These are phyloP conservation scores for Aspidoscelis tigris DNA, from an alignment of 2,113 vertebrate genomes.

Conservation along the genomic window DNA sequence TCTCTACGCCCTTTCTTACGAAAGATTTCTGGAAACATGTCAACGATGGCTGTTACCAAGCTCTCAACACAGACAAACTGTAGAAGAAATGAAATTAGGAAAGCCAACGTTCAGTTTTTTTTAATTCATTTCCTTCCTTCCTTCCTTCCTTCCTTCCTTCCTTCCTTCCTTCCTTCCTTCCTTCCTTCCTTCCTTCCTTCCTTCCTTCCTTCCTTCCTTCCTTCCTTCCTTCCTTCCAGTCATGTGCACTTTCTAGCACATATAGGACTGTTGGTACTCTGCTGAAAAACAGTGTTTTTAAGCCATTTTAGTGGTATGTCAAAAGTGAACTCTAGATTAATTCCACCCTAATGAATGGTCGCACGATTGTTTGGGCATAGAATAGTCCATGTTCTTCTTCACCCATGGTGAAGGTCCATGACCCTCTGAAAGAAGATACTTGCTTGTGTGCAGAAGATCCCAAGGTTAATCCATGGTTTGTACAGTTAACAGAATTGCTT, in stretches of 20 bases:
- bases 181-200: not conserved
- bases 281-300: not conserved
- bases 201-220: not conserved
- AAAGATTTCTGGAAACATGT: conserved; percentile 86
- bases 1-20: conserved; percentile 82
- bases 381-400: not conserved
- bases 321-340: not conserved
- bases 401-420: too few species aligned
- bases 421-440: not conserved
- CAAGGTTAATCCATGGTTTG: not conserved
- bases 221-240: not conserved
- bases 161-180: not conserved
- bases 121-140: not conserved
- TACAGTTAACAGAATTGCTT: not conserved
- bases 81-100: conserved; percentile 21
- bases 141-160: not conserved
- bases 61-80: conserved; percentile 94
- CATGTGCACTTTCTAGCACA: not conserved
- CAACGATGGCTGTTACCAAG: conserved; percentile 87
- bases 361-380: not conserved
- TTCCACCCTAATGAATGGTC: not conserved
- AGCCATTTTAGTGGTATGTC: not conserved
- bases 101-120: not conserved
- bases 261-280: not conserved
- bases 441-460: not conserved